Conservation (phyloP, 1,140 invertebrate genomes). For the Lamellibrachia luymesi region DNA sequence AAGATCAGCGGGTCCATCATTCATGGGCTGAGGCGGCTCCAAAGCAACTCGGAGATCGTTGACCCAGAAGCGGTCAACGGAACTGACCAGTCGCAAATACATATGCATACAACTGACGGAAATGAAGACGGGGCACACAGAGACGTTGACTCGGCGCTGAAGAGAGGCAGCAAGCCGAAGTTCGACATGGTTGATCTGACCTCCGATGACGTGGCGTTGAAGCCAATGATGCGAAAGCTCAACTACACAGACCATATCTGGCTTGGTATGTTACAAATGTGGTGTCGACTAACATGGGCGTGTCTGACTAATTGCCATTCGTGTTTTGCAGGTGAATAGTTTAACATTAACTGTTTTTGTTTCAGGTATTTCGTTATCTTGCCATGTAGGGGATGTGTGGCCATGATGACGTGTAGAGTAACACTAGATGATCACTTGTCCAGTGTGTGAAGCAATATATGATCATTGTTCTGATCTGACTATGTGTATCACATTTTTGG, state of each 20-base stretch:
- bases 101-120: background rate
- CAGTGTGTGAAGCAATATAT: background rate
- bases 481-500: too few relatives aligned
- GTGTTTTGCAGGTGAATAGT: background rate
- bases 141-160: background rate
- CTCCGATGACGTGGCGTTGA: conserved; percentile 1
- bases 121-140: background rate
- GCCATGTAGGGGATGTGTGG: background rate
- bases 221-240: conserved; percentile 9
- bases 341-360: background rate
- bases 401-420: background rate
- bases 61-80: background rate
- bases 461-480: background rate
- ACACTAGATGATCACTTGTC: background rate
- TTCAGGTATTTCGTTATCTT: background rate
- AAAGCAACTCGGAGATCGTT: background rate
- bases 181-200: conserved; percentile 22
- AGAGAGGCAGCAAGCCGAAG: background rate
- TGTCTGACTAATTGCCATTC: background rate
- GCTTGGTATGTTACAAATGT: conserved; percentile 20
- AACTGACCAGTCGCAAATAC: background rate
- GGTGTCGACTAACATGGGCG: background rate
- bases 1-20: background rate
- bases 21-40: background rate
- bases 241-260: background rate